A percentile compares a stretch with the other conserved stretches of the same genome.
These are phyloP conservation scores for Siderastrea radians DNA, from an alignment of 92 coral and sea anemone species.

Conservation along the genomic window DNA sequence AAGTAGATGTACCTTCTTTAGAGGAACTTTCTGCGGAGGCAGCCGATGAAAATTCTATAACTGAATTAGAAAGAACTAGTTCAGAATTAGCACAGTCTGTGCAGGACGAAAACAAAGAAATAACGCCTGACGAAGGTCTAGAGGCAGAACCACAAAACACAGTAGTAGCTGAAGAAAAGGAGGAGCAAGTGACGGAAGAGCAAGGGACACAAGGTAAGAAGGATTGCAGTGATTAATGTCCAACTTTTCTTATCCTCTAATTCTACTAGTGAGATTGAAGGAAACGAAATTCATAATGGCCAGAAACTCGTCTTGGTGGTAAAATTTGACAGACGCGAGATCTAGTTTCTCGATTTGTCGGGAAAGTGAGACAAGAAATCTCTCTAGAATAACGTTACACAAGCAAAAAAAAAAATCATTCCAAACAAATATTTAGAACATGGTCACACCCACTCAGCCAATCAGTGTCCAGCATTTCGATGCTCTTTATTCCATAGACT, in stretches of 20 bases:
- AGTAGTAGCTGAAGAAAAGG: slow-evolving; percentile 32
- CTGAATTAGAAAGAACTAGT: slow-evolving; percentile 18
- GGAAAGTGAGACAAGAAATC: too few species aligned
- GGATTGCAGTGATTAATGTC: neutral
- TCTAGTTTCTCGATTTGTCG: too few species aligned
- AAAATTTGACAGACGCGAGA: too few species aligned
- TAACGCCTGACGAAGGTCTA: neutral
- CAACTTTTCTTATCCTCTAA: too few species aligned
- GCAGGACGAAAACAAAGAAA: slow-evolving; percentile 4
- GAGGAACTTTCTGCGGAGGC: slow-evolving; percentile 56
- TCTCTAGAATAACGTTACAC: too few species aligned
- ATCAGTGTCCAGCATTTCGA: too few species aligned
- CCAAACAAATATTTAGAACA: neutral
- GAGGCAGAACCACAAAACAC: neutral
- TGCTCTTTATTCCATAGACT: too few species aligned
- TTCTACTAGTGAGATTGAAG: too few species aligned
- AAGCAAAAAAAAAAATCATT: neutral
- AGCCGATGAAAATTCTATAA: slow-evolving; percentile 19
- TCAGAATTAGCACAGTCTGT: slow-evolving; percentile 6
- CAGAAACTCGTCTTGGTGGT: too few species aligned
- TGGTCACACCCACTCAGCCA: neutral
- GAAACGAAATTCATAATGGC: too few species aligned
- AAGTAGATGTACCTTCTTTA: slow-evolving; percentile 54
- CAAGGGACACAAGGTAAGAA: slow-evolving; percentile 27
- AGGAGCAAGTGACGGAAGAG: slow-evolving; percentile 25